Base-by-base conservation (phyloP, 2,113 vertebrate species). In the Oenanthe melanoleuca region DNA sequence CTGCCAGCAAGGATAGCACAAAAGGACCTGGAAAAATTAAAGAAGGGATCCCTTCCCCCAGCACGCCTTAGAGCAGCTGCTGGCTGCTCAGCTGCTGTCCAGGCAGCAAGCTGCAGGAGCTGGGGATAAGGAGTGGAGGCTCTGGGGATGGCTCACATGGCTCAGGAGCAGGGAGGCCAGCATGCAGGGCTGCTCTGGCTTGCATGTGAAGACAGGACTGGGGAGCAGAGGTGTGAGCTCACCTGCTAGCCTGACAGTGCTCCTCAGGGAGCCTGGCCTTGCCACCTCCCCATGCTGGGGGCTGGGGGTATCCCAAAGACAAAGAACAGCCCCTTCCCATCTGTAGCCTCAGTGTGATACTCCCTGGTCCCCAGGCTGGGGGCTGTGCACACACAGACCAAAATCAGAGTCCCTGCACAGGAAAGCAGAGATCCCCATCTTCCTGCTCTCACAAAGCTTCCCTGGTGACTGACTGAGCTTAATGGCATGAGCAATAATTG, bases 401-500 rank as follows among this genome's bases (percentile, higher is more conserved):
- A 64, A 53, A 69, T 15, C 25, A 53, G 52, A 59, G 55, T 37
- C 29, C 33, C 38, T 37, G 38, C 7, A 8, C 20, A 0, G 0
- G 8, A 88, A 9, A 84, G 28, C 59, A 50, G 67, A 71, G 57
- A 49, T 59, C 29, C 47, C 47, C 61, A 34, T 88, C 37, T 80
- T 66, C 50, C 56, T 73, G 67, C 89, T 83, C 74, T 69, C 65
- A 64, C 47, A 57, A 88, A 90, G 57, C 47, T 90, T 93, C 78
- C 87, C 87, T 50, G 33, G 79, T 84, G 92, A 88, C 75, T 84
- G 92, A 86, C 88, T 86, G 81, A 92, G 88, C 44, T 84, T 96
- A 92, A 95, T 86, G 84, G 78, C 75, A 94, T 17, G 37, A 89
- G n/a, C 86, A 95, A 87, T 96, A 97, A 97, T 95, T 97, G 57